These are phyloP conservation scores for Empidonax alnorum DNA, from an alignment of 2,113 vertebrate species.

Conservation along the genomic window DNA sequence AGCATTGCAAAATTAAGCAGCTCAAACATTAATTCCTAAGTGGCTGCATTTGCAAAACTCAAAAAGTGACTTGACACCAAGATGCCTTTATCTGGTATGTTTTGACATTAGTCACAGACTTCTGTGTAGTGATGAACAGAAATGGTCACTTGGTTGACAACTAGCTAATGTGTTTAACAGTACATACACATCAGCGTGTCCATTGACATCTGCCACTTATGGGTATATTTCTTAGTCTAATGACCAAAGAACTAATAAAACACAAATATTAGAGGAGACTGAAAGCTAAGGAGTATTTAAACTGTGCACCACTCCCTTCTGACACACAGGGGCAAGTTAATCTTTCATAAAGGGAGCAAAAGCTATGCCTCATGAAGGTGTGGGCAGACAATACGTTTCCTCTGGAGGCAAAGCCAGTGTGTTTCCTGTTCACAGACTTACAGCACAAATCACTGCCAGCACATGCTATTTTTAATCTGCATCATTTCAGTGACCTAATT, in stretches of 20 bases:
- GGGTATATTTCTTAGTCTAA: neutral
- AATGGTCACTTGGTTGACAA: neutral
- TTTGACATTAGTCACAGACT: neutral
- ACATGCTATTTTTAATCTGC: constrained; percentile 23
- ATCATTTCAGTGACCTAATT: constrained; percentile 20
- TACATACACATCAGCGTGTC: rapidly evolving
- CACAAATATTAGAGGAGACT: neutral
- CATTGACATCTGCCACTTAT: neutral
- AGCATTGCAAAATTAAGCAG: neutral
- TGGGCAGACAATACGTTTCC: neutral
- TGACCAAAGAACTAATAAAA: neutral
- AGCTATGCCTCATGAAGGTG: neutral
- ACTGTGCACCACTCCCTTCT: neutral
- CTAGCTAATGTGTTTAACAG: neutral
- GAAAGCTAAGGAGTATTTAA: neutral
- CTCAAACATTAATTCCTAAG: neutral
- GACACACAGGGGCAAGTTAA: neutral
- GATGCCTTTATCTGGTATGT: neutral
- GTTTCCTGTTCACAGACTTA: constrained; percentile 10
- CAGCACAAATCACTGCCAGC: neutral
- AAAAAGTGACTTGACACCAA: neutral
- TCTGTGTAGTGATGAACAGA: neutral
- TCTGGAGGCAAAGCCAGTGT: neutral
- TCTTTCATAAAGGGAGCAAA: neutral
- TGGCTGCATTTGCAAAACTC: neutral